Evolutionary conservation across 2,113 vertebrate species (phyloP).

Genomic region (Aepyceros melampus): DNA sequence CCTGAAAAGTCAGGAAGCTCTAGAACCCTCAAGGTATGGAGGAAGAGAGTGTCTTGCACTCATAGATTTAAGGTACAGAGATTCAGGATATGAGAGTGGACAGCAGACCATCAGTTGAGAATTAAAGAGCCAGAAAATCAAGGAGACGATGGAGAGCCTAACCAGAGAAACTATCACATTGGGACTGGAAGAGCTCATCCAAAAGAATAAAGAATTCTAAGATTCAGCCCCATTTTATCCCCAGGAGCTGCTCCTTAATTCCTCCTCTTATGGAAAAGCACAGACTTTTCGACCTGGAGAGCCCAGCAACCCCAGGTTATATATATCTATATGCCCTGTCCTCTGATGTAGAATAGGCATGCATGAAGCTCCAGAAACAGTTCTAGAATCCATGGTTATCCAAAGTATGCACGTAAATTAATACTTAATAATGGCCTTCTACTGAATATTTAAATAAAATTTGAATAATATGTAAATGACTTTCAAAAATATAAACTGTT

Average conservation of each 20-base stretch:
- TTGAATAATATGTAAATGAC: conserved; percentile 51
- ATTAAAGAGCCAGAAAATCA: neutral
- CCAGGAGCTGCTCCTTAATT: neutral
- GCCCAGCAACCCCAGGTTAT: neutral
- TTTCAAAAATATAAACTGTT: conserved; percentile 32
- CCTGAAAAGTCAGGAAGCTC: neutral
- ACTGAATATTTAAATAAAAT: conserved; percentile 57
- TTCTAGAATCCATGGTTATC: neutral
- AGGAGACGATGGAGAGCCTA: neutral
- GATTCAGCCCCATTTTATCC: neutral
- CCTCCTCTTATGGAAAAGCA: neutral
- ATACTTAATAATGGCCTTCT: neutral
- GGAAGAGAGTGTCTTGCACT: neutral
- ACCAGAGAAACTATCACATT: neutral
- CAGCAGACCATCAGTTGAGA: neutral
- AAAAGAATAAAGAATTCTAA: neutral
- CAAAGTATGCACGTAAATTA: neutral
- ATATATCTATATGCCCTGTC: neutral
- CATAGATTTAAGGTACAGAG: neutral
- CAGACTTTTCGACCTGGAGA: neutral
- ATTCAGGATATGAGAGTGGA: neutral
- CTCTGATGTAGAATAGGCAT: neutral
- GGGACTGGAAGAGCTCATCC: neutral
- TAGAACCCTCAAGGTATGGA: neutral
- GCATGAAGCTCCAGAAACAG: neutral